phyloP scores from a whole-genome alignment of 2,797 vertebrate species.

The Phrynocephalus forsythii region DNA sequence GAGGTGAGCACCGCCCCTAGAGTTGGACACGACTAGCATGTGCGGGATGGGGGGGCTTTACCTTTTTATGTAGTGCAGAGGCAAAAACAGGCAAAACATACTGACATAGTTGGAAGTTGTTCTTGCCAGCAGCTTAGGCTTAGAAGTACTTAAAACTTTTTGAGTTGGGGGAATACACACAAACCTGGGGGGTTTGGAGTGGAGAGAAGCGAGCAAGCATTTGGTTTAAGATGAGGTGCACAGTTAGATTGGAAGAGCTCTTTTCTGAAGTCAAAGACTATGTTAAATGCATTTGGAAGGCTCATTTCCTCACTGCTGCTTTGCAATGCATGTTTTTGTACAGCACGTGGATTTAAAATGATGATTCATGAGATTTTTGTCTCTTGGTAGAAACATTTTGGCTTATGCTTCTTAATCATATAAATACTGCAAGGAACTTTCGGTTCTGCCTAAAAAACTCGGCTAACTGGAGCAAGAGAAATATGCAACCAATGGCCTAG shows the following conservation, averaged over 20 bases:
- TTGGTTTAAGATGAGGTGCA: not conserved
- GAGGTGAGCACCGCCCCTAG: no score
- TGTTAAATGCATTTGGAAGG: not conserved
- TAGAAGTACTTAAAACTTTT: no score
- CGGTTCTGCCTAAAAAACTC: not conserved
- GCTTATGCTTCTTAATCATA: not conserved
- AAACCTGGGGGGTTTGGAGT: no score
- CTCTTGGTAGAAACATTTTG: not conserved
- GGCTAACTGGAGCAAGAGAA: not conserved
- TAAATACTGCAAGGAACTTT: not conserved
- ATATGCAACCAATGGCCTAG: not conserved
- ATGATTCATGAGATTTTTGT: accelerated
- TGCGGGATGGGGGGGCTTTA: no score
- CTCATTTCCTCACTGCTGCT: not conserved
- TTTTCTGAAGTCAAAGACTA: not conserved
- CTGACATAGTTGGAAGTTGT: no score
- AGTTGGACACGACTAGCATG: no score
- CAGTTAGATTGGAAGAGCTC: not conserved
- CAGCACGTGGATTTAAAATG: accelerated
- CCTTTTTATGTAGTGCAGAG: no score
- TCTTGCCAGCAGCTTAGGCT: no score
- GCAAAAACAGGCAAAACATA: no score
- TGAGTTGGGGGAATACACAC: no score
- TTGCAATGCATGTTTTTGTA: not conserved
- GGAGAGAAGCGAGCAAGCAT: not conserved